Evolutionary conservation across 2,888 invertebrate genomes (phyloP).

Genomic region (Entomobrya proxima): DNA sequence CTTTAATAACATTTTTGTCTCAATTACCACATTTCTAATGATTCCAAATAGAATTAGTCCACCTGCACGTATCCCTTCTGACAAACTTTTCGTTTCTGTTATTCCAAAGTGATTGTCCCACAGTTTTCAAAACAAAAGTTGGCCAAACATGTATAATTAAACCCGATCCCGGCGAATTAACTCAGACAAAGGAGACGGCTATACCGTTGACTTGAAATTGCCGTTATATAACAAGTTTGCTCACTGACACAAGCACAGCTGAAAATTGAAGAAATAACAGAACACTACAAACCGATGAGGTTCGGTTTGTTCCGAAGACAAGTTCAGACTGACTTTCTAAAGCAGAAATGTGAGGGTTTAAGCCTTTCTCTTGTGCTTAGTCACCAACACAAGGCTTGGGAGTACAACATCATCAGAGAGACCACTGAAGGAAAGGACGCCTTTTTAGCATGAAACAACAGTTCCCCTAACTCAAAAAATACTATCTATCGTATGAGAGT

Average conservation of each 20-base stretch:
- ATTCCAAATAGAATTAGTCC: neutral
- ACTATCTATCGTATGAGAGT: too few relatives aligned
- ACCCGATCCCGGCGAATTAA: neutral
- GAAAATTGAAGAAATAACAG: neutral
- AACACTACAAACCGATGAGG: constrained; percentile 7
- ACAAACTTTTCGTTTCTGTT: neutral
- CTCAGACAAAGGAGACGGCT: too few relatives aligned
- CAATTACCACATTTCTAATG: neutral
- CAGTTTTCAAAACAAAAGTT: too few relatives aligned
- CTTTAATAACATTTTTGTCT: too few relatives aligned
- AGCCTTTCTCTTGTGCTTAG: neutral
- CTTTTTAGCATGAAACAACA: too few relatives aligned
- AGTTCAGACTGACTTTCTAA: constrained; percentile 53
- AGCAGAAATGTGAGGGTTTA: constrained; percentile 46
- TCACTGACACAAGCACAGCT: constrained; percentile 9
- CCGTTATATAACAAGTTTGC: neutral
- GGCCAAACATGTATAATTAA: too few relatives aligned
- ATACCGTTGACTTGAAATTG: too few relatives aligned
- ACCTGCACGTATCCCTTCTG: neutral
- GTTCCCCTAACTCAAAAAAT: too few relatives aligned
- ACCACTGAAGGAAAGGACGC: too few relatives aligned
- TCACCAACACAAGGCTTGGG: too few relatives aligned
- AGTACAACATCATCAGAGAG: neutral
- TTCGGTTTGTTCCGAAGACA: constrained; percentile 56
- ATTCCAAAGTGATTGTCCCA: too few relatives aligned